A percentile compares a stretch with the other conserved stretches of the same genome.
phyloP scores from a whole-genome alignment of 2,888 invertebrate species.

The Stenchaetothrips biformis region DNA sequence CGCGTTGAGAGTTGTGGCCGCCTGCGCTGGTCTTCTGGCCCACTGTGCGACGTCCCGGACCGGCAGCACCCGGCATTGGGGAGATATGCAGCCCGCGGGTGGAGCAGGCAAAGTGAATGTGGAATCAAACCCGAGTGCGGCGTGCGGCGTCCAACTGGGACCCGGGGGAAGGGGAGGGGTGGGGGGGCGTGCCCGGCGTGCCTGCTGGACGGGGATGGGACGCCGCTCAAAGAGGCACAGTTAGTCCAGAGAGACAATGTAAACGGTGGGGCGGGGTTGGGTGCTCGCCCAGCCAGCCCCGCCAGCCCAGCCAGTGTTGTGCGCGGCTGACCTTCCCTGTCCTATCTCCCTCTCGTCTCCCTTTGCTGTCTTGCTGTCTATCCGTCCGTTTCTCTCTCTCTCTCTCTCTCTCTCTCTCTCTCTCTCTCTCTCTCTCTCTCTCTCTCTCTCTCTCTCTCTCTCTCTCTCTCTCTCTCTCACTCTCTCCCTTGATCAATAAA shows the following conservation, averaged over 20 bases:
- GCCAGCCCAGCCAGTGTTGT: not conserved
- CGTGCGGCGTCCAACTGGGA: not conserved
- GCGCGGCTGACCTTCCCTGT: not conserved
- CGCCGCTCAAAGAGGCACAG: not conserved
- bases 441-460: not conserved
- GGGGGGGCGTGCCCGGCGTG: not conserved
- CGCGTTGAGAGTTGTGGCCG: too few relatives aligned
- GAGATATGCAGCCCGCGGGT: not conserved
- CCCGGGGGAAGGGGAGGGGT: not conserved
- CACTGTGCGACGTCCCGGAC: not conserved
- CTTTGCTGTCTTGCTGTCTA: not conserved
- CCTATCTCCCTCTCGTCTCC: not conserved
- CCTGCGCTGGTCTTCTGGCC: too few relatives aligned
- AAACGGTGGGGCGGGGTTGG: not conserved
- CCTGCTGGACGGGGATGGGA: not conserved
- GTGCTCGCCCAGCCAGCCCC: too few relatives aligned
- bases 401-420: too few relatives aligned
- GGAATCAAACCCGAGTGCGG: not conserved
- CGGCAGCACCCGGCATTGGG: not conserved
- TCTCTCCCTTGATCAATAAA: not conserved
- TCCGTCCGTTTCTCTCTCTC: not conserved
- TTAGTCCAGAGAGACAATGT: not conserved
- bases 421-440: not conserved
- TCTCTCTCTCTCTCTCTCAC: not conserved
- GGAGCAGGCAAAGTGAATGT: not conserved